Conservation (phyloP, 2,113 vertebrate genomes). For the Rhea americana region DNA sequence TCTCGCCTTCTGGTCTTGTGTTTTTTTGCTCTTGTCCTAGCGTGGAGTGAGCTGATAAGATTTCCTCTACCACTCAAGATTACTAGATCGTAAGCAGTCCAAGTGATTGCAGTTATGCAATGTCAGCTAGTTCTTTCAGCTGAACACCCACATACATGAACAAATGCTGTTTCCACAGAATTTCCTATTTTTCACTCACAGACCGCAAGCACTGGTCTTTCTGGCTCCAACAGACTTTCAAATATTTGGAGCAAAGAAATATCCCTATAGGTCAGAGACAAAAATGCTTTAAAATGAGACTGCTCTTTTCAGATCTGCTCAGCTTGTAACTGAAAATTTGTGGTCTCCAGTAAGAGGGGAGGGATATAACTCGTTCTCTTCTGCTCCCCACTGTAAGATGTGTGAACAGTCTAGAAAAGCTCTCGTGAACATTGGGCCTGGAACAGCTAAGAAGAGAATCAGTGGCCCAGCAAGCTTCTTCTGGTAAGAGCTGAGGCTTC, state of each 20-base stretch:
- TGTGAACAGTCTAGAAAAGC: neutral
- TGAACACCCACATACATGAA: neutral
- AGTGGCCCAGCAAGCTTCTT: neutral
- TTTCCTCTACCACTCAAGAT: neutral
- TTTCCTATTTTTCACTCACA: neutral
- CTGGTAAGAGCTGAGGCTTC: neutral
- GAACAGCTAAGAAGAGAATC: neutral
- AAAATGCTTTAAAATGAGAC: neutral
- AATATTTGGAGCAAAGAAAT: neutral
- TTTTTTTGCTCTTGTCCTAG: conserved; percentile 13
- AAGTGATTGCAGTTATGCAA: neutral
- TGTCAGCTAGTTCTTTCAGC: conserved; percentile 4
- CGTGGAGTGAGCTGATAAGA: neutral
- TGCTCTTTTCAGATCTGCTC: neutral
- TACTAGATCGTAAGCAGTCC: neutral
- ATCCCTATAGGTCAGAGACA: neutral
- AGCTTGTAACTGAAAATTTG: neutral
- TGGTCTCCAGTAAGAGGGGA: neutral
- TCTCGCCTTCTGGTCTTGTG: neutral
- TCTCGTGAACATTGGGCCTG: rapidly evolving
- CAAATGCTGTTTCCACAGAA: neutral
- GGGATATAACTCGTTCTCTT: neutral
- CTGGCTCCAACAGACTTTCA: neutral
- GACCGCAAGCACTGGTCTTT: neutral
- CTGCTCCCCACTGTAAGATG: neutral